A percentile compares a stretch with the other conserved stretches of the same genome.
Evolutionary conservation across 2,797 vertebrate genomes (phyloP).

Genomic region (Acanthornis magna): DNA sequence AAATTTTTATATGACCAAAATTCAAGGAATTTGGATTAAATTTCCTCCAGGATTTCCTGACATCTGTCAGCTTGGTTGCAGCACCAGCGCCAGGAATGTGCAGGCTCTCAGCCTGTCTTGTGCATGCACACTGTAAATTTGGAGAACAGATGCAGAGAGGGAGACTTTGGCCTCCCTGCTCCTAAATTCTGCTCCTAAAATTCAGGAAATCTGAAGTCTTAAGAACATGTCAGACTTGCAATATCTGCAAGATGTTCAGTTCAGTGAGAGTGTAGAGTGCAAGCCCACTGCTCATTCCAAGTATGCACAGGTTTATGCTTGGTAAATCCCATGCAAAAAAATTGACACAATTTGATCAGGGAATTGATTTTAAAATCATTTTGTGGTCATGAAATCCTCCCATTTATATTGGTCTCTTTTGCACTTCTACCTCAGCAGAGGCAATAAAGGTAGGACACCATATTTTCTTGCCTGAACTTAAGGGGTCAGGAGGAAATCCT

Average conservation of each 20-base stretch:
- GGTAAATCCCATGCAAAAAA: not conserved
- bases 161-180: not conserved
- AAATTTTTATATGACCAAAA: not conserved
- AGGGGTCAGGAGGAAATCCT: not conserved
- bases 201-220: not conserved
- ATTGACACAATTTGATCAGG: not conserved
- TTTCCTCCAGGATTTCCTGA: conserved; percentile 25
- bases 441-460: not conserved
- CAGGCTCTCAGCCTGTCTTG: not conserved
- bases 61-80: not conserved
- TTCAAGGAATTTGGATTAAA: conserved; percentile 10
- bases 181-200: not conserved
- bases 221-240: not conserved
- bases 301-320: not conserved
- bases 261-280: not conserved
- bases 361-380: not conserved
- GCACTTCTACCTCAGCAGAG: not conserved
- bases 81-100: not conserved
- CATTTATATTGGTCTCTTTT: not conserved
- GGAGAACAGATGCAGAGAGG: not conserved
- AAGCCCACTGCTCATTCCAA: not conserved
- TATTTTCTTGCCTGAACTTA: not conserved
- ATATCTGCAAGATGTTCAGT: not conserved
- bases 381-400: not conserved
- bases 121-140: not conserved